Evolutionary conservation across 2,797 vertebrate species (phyloP).

Genomic region (Scolopax bukidnonensis): DNA sequence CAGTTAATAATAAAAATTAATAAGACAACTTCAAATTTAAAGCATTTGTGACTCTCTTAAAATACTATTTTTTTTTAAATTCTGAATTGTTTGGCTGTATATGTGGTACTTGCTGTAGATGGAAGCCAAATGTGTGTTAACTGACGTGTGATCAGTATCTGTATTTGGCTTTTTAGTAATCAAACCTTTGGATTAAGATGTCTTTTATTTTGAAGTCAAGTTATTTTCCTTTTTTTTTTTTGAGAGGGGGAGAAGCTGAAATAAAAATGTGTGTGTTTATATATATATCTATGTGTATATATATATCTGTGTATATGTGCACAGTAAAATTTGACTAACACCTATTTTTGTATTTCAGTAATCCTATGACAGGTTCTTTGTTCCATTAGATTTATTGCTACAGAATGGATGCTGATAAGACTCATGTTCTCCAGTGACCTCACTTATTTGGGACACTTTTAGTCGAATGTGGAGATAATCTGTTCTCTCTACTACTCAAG

Average conservation of each 20-base stretch:
- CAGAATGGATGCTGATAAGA: neutral
- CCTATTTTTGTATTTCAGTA: neutral
- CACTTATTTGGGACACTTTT: neutral
- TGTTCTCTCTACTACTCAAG: neutral
- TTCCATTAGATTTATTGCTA: neutral
- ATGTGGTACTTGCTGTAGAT: neutral
- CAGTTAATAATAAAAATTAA: neutral
- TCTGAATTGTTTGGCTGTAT: neutral
- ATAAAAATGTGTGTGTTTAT: neutral
- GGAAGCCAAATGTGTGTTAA: neutral
- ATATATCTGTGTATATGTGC: neutral
- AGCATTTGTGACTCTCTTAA: neutral
- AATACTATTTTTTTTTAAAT: neutral
- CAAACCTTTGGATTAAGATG: neutral
- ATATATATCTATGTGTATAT: neutral
- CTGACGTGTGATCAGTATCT: neutral
- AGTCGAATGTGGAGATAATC: neutral
- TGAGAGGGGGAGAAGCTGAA: neutral
- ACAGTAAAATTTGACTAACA: neutral
- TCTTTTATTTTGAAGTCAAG: slow-evolving; percentile 48
- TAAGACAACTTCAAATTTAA: neutral
- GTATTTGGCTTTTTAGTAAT: slow-evolving; percentile 6
- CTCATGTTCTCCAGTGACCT: neutral
- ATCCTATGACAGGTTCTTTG: neutral
- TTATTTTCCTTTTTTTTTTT: neutral